Percentiles rank a stretch among this genome's conserved stretches.
phyloP scores from a whole-genome alignment of 2,113 vertebrate genomes.

The Mellivora capensis region DNA sequence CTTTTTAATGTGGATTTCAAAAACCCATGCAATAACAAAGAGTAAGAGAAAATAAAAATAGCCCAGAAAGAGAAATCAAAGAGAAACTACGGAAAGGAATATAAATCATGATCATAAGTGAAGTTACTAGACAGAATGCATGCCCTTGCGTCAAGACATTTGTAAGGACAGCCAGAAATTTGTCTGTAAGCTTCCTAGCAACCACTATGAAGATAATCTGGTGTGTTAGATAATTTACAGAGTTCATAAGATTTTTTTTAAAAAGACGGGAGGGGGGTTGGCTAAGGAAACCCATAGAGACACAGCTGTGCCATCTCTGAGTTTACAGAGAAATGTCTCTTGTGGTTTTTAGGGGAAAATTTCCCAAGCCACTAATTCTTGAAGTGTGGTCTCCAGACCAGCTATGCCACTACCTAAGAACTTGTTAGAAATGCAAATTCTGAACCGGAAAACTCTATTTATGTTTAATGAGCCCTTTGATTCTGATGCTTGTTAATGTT shows the following conservation, averaged over 20 bases:
- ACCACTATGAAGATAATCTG: neutral
- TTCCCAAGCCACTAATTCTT: neutral
- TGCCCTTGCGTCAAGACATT: neutral
- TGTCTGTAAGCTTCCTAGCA: neutral
- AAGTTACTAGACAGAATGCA: neutral
- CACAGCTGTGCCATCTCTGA: neutral
- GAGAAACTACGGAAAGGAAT: neutral
- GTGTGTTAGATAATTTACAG: neutral
- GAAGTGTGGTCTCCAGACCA: neutral
- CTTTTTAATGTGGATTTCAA: neutral
- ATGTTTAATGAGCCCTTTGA: neutral
- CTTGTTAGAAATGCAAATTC: neutral
- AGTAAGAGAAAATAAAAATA: neutral
- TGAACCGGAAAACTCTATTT: neutral
- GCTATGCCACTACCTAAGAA: neutral
- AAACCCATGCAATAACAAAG: neutral
- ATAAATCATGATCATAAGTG: neutral
- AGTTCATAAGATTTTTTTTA: neutral
- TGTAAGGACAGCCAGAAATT: neutral
- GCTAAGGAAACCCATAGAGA: neutral
- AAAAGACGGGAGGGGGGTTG: too few species aligned
- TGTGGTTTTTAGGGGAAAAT: neutral
- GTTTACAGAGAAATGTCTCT: neutral
- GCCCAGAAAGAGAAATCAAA: neutral
- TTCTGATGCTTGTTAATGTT: neutral